A percentile compares a stretch with the other conserved stretches of the same genome.
These are phyloP conservation scores for Formica exsecta DNA, from an alignment of 1,140 invertebrate genomes.

Conservation along the genomic window DNA sequence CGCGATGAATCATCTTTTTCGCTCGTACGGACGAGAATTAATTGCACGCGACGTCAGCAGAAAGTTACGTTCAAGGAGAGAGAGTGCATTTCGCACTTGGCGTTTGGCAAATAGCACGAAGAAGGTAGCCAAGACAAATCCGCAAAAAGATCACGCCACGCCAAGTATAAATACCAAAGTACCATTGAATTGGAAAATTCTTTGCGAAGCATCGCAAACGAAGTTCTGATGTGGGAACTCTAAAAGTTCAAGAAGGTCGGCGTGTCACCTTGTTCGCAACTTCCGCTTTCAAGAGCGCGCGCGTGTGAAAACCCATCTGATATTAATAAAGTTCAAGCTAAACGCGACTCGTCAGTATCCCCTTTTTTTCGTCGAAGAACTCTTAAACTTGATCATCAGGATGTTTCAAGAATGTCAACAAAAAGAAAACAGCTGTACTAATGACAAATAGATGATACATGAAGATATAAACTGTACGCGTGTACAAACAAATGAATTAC, in stretches of 20 bases:
- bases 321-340: constrained; percentile 73
- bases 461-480: neutral
- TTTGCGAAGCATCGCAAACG: constrained; percentile 24
- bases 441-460: neutral
- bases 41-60: constrained; percentile 51
- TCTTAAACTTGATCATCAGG: constrained; percentile 62
- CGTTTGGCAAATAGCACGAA: constrained; percentile 49
- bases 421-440: constrained; percentile 27
- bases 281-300: constrained; percentile 30
- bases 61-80: constrained; percentile 36
- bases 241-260: constrained; percentile 38
- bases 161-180: constrained; percentile 53
- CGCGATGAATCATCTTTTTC: constrained; percentile 26
- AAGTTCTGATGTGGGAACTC: constrained; percentile 37
- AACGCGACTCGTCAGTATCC: constrained; percentile 29
- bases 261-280: constrained; percentile 43
- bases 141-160: constrained; percentile 40
- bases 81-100: constrained; percentile 53
- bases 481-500: no score
- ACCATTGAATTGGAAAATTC: constrained; percentile 62
- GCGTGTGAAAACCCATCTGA: constrained; percentile 60
- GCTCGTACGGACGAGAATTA: constrained; percentile 27
- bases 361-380: constrained; percentile 46
- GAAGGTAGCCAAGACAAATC: constrained; percentile 49
- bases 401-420: constrained; percentile 46